phyloP scores from a whole-genome alignment of 2,113 vertebrate species.

The Apodemus sylvaticus region DNA sequence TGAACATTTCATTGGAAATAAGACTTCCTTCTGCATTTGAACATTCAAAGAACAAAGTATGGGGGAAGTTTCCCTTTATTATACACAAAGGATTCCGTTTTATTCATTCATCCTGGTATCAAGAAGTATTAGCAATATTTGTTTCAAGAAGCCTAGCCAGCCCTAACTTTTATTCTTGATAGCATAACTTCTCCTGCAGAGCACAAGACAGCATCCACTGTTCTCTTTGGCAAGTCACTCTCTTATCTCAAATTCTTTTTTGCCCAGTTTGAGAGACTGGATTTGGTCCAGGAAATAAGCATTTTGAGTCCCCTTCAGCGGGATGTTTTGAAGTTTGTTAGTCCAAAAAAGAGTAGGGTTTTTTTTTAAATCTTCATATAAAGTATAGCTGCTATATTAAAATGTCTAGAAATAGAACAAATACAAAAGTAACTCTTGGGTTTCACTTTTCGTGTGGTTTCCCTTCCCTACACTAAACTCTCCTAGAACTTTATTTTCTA shows the following conservation, averaged over 20 bases:
- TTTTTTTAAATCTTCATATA: neutral
- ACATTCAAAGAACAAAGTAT: neutral
- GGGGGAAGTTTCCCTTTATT: neutral
- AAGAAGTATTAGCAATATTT: constrained; percentile 43
- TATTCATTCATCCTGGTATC: neutral
- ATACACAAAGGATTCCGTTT: constrained; percentile 29
- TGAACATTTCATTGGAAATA: constrained; percentile 46
- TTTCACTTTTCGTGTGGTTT: constrained; percentile 52
- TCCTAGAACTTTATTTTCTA: neutral
- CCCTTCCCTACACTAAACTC: constrained; percentile 1
- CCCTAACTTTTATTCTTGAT: constrained; percentile 51
- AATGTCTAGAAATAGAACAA: constrained; percentile 7
- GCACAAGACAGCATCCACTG: constrained; percentile 62
- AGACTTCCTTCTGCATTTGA: constrained; percentile 19
- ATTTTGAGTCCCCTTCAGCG: constrained; percentile 58
- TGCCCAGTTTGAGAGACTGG: constrained; percentile 67
- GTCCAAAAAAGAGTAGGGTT: constrained; percentile 2
- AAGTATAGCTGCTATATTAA: neutral
- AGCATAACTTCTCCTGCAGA: constrained; percentile 51
- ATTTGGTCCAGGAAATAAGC: constrained; percentile 63
- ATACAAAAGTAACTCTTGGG: constrained; percentile 27
- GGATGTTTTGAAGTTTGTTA: constrained; percentile 46
- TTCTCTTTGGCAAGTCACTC: constrained; percentile 74
- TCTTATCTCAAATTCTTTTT: constrained; percentile 76
- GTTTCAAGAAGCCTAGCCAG: constrained; percentile 62